Evolutionary conservation across 1,140 invertebrate genomes (phyloP).

Genomic region (Macrostomum lignano): DNA sequence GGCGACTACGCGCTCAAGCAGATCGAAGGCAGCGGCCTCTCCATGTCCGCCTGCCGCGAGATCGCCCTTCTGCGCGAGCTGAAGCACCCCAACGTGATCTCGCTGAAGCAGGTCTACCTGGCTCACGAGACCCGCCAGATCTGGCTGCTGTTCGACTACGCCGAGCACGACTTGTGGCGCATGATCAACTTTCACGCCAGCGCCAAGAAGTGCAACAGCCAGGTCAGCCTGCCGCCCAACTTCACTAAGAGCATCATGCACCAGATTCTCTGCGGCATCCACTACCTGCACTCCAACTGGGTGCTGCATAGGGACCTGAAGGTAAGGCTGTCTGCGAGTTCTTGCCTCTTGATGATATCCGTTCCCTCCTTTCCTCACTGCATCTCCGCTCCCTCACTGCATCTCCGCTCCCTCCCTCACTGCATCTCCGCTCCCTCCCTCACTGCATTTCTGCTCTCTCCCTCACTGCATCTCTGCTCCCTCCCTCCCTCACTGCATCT

Average conservation of each 20-base stretch:
- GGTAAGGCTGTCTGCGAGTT: slow-evolving; percentile 25
- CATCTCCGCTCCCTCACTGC: too few relatives aligned
- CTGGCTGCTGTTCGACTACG: slow-evolving; percentile 91
- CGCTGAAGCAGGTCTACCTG: slow-evolving; percentile 69
- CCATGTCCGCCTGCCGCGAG: slow-evolving; percentile 96
- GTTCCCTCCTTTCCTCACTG: slow-evolving; percentile 9
- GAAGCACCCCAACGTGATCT: slow-evolving; percentile 90
- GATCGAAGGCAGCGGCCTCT: slow-evolving; percentile 90
- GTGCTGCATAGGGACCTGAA: slow-evolving; percentile 88
- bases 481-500: too few relatives aligned
- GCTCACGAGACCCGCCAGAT: slow-evolving; percentile 88
- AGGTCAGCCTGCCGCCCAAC: slow-evolving; percentile 56
- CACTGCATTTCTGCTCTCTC: too few relatives aligned
- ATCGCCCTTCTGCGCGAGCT: slow-evolving; percentile 80
- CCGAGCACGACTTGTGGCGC: slow-evolving; percentile 86
- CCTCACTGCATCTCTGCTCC: too few relatives aligned
- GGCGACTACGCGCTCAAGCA: slow-evolving; percentile 84
- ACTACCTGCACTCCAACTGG: slow-evolving; percentile 98
- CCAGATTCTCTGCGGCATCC: slow-evolving; percentile 94
- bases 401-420: too few relatives aligned
- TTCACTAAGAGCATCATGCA: slow-evolving; percentile 70
- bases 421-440: too few relatives aligned
- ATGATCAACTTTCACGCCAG: slow-evolving; percentile 1
- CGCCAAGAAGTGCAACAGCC: slow-evolving; percentile 80
- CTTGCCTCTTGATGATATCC: neutral